Evolutionary conservation across 1,140 invertebrate genomes (phyloP).

Genomic region (Aphidius ervi): DNA sequence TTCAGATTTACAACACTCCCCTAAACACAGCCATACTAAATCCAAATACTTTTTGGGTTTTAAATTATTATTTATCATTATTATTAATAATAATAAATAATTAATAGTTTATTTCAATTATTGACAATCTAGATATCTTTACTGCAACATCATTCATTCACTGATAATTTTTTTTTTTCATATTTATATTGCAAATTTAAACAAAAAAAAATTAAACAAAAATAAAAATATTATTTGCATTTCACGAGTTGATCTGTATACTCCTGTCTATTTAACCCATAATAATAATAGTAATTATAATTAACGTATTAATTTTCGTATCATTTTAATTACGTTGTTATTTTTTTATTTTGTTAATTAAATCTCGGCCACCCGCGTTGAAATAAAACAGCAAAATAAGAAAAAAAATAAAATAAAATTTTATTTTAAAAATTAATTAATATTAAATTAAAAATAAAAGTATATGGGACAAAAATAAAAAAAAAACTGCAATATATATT

Average conservation of each 20-base stretch:
- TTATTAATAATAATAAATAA: conserved; percentile 29
- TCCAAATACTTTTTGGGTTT: conserved; percentile 50
- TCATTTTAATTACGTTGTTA: too few relatives aligned
- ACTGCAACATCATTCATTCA: background rate
- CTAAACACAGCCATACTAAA: conserved; percentile 52
- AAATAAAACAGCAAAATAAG: too few relatives aligned
- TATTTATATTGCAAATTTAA: background rate
- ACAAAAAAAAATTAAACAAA: background rate
- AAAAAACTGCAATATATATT: too few relatives aligned
- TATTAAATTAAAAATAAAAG: too few relatives aligned
- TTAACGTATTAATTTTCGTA: too few relatives aligned
- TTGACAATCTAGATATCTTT: conserved; percentile 20
- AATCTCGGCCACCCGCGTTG: too few relatives aligned
- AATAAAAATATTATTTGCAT: background rate
- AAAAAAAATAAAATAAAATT: too few relatives aligned
- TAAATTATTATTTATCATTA: conserved; percentile 27
- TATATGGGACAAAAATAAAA: too few relatives aligned
- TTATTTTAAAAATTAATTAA: too few relatives aligned
- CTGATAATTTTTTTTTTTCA: background rate
- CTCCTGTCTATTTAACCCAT: background rate
- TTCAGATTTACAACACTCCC: conserved; percentile 46
- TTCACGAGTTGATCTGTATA: background rate
- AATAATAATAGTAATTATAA: too few relatives aligned
- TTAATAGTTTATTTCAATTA: conserved; percentile 29
- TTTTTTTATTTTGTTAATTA: too few relatives aligned